Base-by-base conservation (phyloP, 2,888 invertebrate species). In the Lasioglossum vierecki region DNA sequence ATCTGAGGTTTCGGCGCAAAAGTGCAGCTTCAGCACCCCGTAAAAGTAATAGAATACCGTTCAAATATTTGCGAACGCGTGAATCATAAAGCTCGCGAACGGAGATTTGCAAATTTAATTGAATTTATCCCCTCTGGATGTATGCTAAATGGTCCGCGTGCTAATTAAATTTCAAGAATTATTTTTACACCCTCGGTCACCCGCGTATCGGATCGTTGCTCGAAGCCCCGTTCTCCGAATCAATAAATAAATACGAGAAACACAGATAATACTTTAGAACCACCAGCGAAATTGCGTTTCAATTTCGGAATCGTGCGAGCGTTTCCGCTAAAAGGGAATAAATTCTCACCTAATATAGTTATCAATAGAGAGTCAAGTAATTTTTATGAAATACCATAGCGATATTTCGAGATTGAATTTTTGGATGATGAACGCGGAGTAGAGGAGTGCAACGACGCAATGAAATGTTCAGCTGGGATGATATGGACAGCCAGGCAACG, bases 11-110 rank as follows among this genome's bases (percentile, higher is more conserved):
- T 46, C 41, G 71, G 53, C 4, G 57, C 75, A 81, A 84, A 78
- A 85, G 77, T 75, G 84, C 81, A 81, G 75, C 53, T 49, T 35
- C 81, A 81, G 84, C 77, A 44, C 13, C 46, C 71, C 13, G 44
- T 44, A 71, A 85, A 84, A 81, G 80, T 85, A 85, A 85, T 78
- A 85, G 85, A 84, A 84, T 73, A 72, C 78, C 74, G 57, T 53
- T 84, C 81, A 84, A 85, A 85, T 78, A 75, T 85, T 85, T 84
- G 84, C 66, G 22, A n/a, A 46, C 57, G 18, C 57, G 75, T 68
- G 84, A 81, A 75, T 78, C 78, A 78, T 72, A 35, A 78, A 75
- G 53, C 74, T 41, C 35, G 49, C 35, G 22, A 8, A n/a, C 46
- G 44, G 57, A 85, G 76, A 78, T 84, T 81, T 75, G 46, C 44